Percentiles rank a stretch among this genome's conserved stretches.
Evolutionary conservation across 1,140 invertebrate genomes (phyloP).

Genomic region (Rhagoletis pomonella): DNA sequence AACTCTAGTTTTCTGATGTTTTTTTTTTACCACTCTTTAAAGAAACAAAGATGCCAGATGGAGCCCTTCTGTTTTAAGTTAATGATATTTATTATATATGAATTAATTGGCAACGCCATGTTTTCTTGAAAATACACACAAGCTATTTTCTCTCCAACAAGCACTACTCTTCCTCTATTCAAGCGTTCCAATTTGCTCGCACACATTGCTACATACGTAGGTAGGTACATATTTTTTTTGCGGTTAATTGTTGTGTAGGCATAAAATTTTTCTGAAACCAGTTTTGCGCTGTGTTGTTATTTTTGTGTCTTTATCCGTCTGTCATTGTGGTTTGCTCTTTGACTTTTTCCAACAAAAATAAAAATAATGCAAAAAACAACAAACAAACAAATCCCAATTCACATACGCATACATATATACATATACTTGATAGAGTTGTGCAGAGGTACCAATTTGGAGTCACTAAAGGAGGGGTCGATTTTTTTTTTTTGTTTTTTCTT

Average conservation of each 20-base stretch:
- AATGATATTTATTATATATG: too few species aligned
- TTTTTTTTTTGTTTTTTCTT: too few species aligned
- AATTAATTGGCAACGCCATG: not conserved
- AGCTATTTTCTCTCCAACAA: not conserved
- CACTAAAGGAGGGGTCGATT: too few species aligned
- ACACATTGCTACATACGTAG: not conserved
- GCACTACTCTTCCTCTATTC: not conserved
- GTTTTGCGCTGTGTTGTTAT: conserved; percentile 51
- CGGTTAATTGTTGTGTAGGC: conserved; percentile 15
- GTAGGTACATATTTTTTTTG: not conserved
- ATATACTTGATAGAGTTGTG: too few species aligned
- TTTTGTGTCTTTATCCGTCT: conserved; percentile 30
- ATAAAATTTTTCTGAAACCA: conserved; percentile 30
- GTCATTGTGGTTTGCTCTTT: conserved; percentile 46
- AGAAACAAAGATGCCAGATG: too few species aligned
- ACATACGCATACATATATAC: not conserved
- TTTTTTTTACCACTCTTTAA: too few species aligned
- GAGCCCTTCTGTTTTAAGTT: too few species aligned
- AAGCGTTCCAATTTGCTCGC: conserved; percentile 15
- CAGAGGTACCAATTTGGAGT: too few species aligned
- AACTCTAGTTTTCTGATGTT: too few species aligned
- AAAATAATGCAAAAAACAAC: conserved; percentile 6
- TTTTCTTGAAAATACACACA: not conserved
- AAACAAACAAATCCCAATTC: conserved; percentile 2
- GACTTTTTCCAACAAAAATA: conserved; percentile 16